Percentiles rank a stretch among this genome's conserved stretches.
These are phyloP conservation scores for Cairina moschata DNA, from an alignment of 2,113 vertebrate species.

Conservation along the genomic window DNA sequence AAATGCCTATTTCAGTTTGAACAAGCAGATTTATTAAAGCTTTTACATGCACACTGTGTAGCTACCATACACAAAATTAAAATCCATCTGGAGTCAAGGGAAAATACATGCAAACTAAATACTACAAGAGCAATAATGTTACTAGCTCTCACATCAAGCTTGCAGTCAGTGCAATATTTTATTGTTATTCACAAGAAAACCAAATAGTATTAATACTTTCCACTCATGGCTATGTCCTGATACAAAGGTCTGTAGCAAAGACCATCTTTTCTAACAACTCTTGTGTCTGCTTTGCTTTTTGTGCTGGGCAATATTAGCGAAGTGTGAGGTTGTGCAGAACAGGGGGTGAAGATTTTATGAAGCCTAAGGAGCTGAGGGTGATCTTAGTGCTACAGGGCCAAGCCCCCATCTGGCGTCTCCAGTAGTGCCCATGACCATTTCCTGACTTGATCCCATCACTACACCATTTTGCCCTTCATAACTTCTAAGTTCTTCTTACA, in stretches of 20 bases:
- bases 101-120: slow-evolving; percentile 66
- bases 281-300: neutral
- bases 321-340: neutral
- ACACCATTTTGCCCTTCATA: neutral
- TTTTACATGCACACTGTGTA: slow-evolving; percentile 28
- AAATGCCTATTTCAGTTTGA: slow-evolving; percentile 66
- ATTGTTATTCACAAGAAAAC: slow-evolving; percentile 62
- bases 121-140: slow-evolving; percentile 50
- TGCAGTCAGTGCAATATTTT: slow-evolving; percentile 44
- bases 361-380: neutral
- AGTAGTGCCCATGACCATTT: neutral
- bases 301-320: neutral
- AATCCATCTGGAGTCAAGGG: slow-evolving; percentile 62
- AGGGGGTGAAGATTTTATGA: neutral
- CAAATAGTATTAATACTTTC: slow-evolving; percentile 33
- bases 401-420: neutral
- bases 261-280: neutral
- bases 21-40: slow-evolving; percentile 68
- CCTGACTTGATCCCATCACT: fast-evolving
- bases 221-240: neutral
- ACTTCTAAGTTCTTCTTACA: neutral
- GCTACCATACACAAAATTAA: slow-evolving; percentile 59
- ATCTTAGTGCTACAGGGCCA: fast-evolving
- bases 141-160: slow-evolving; percentile 17
- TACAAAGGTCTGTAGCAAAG: neutral